Evolutionary conservation across 2,797 vertebrate genomes (phyloP), one percentile per base, ranked within the genome.

Genomic region (Phaenicophaeus curvirostris): DNA sequence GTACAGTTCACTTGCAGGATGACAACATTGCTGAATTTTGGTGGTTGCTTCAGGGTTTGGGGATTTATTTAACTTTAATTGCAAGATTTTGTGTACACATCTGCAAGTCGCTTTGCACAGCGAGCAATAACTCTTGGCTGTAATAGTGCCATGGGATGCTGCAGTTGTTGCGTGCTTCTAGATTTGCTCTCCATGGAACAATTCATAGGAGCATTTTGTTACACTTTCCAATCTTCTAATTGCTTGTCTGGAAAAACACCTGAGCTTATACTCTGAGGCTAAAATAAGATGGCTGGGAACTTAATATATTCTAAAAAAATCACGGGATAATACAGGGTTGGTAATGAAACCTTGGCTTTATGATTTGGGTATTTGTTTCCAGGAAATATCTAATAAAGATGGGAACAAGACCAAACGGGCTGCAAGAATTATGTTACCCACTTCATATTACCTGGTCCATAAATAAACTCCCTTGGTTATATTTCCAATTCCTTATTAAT

Each of bases 171-270:
- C 96, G 95, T 96, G 92, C 92, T 97, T 91, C 94, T 94, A 93
- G 94, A 93, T 97, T 94, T 93, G 72, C 28, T 97, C 97, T 98
- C 98, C 24, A 30, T 82, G 96, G 98, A 97, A 94, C 96, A 95
- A 93, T 96, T 97, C 94, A 95, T 93, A 81, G 74, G 95, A 97
- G 87, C 54, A 92, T 98, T 98, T 93, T 79, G 87, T 96, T 94
- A 97, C 95, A 97, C 98, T 98, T 98, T 98, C 97, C 96, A 96
- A 57, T 96, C 93, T 93, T 98, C 96, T 98, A 99, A 99, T 99
- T 99, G 98, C 97, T 97, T 98, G 97, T 97, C 96, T 97, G 96
- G 95, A 96, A 79, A 94, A 97, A 95, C 85, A 98, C 95, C 96
- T 97, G 97, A 97, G 44, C 97, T 93, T 96, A 96, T 73, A 83